Conservation (phyloP, 2,888 invertebrate species). For the Ecdyonurus torrentis region DNA sequence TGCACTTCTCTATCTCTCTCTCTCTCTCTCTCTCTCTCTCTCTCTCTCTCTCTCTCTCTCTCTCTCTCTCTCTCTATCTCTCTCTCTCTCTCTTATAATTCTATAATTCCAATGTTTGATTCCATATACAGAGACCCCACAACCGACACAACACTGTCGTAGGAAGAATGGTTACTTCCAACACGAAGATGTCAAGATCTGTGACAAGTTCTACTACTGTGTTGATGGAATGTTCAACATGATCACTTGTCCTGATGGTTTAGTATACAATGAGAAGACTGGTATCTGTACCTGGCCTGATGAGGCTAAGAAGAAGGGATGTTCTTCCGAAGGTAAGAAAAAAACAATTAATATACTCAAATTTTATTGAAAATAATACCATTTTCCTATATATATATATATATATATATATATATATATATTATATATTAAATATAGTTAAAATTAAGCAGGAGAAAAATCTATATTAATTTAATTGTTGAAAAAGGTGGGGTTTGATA, state of each 20-base stretch:
- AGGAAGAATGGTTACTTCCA: constrained; percentile 77
- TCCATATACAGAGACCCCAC: constrained; percentile 46
- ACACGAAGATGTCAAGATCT: constrained; percentile 57
- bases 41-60: no score
- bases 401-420: no score
- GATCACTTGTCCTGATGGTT: constrained; percentile 72
- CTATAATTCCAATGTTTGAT: no score
- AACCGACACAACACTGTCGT: constrained; percentile 54
- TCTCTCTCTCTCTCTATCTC: no score
- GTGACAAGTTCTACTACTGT: constrained; percentile 78
- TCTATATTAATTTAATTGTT: neutral
- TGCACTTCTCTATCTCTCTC: no score
- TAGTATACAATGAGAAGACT: constrained; percentile 75
- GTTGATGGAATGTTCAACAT: constrained; percentile 79
- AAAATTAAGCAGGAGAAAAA: neutral
- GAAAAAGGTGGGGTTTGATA: no score
- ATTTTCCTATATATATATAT: constrained; percentile 1
- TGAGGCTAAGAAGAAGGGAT: constrained; percentile 74
- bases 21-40: no score
- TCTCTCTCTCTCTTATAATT: no score
- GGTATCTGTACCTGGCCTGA: constrained; percentile 89
- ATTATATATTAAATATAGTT: neutral
- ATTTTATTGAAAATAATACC: neutral
- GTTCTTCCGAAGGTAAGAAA: constrained; percentile 59
- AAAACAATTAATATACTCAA: no score